Evolutionary conservation across 2,113 vertebrate species (phyloP).

Genomic region (Petaurus breviceps): DNA sequence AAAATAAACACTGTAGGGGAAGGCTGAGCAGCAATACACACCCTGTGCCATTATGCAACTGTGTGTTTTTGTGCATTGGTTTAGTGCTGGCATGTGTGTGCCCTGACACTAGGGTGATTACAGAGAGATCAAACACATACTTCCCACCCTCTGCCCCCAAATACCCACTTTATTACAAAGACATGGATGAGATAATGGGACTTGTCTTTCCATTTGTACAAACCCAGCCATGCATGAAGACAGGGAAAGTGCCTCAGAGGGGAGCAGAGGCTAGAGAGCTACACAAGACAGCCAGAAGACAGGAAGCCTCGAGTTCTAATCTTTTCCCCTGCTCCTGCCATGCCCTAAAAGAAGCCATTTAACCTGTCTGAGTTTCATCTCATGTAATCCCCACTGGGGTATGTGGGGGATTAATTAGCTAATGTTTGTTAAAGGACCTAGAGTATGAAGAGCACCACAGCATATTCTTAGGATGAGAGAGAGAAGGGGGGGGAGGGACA

Average conservation of each 20-base stretch:
- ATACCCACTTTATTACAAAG: slow-evolving; percentile 36
- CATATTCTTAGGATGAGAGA: not conserved
- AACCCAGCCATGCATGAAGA: slow-evolving; percentile 6
- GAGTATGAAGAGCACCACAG: slow-evolving; percentile 18
- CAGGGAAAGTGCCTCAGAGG: not conserved
- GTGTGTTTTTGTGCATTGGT: slow-evolving; percentile 41
- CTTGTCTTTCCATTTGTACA: slow-evolving; percentile 18
- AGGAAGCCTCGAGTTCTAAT: slow-evolving; percentile 12
- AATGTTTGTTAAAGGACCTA: slow-evolving; percentile 29
- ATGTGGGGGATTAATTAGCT: slow-evolving; percentile 36
- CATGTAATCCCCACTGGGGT: not conserved
- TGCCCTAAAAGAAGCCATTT: slow-evolving; percentile 10
- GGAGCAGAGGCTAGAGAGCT: not conserved
- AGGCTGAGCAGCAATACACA: slow-evolving; percentile 34
- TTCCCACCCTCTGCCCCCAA: not conserved
- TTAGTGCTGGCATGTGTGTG: slow-evolving; percentile 2
- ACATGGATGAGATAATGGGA: slow-evolving; percentile 25
- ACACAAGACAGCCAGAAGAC: not conserved
- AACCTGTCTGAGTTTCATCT: not conserved
- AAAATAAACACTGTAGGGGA: slow-evolving; percentile 65
- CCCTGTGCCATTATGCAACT: slow-evolving; percentile 38
- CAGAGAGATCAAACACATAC: slow-evolving; percentile 12
- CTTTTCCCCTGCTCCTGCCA: not conserved
- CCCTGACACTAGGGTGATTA: slow-evolving; percentile 55
- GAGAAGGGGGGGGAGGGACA: no score